phyloP scores from a whole-genome alignment of 2,797 vertebrate genomes.

The Carcharodon carcharias region DNA sequence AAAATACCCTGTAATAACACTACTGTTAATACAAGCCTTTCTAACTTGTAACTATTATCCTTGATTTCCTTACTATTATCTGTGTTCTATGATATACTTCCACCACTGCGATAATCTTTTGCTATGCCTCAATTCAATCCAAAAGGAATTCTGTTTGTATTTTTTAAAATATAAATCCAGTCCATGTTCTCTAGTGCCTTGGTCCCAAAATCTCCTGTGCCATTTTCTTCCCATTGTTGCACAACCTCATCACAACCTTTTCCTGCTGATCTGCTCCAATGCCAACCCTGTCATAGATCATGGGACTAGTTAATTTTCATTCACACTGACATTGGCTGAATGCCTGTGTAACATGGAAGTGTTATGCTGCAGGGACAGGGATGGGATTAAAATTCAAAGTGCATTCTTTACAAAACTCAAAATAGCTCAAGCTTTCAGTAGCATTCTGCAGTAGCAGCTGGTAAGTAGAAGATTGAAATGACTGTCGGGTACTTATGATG shows the following conservation, averaged over 20 bases:
- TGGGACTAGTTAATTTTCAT: background rate
- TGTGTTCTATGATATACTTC: background rate
- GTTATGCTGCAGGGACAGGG: background rate
- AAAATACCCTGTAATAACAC: background rate
- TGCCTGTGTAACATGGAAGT: background rate
- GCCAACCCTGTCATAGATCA: background rate
- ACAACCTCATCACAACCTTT: background rate
- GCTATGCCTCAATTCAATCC: background rate
- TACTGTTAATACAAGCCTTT: background rate
- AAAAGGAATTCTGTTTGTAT: background rate
- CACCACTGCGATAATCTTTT: background rate
- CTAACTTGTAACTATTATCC: background rate
- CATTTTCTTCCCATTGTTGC: background rate
- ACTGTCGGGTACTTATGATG: background rate
- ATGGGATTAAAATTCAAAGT: background rate
- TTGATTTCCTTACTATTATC: background rate
- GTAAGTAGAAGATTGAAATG: background rate
- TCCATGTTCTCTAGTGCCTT: background rate
- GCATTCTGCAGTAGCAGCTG: background rate
- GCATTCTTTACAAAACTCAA: background rate
- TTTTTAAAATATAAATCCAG: background rate
- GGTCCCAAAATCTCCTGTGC: background rate
- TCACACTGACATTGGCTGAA: background rate
- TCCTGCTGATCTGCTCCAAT: background rate
- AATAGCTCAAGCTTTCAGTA: background rate